Evolutionary conservation across 2,888 invertebrate species (phyloP), one percentile per base, ranked within the genome.

Genomic region (Cheilosia variabilis): DNA sequence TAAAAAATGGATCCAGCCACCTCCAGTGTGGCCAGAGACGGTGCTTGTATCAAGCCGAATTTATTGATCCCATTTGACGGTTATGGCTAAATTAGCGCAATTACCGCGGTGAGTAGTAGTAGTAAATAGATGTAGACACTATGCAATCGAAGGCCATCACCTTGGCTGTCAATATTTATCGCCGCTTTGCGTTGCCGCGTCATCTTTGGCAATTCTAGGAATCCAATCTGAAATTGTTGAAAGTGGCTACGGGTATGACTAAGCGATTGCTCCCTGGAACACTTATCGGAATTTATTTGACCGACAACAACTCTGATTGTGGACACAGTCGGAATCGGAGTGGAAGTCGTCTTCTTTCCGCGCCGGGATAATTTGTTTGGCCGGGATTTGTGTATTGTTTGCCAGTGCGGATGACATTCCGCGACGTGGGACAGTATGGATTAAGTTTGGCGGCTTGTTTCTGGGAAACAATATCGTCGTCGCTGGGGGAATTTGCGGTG

Each of bases 41-140:
- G 34, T 66, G 66, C 60, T 72, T 66, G 17, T 19, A 60, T 66
- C 73, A 68, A 63, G 50, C 53, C 50, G 60, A 81, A 81, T 86
- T 86, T 86, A 86, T 86, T 72, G 86, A 76, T 72, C 66, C 62
- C 50, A 86, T 86, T 86, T 72, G 86, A 86, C 76, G 86, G 76
- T 81, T 86, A 86, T 81, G 57, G 72, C 86, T 86, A 86, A 86
- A 86, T 86, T 86, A 86, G 76, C 86, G 76, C 86, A 86, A 86
- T 86, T 81, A 86, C 71, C 43, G 66, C 50, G 34, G 45, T 17
- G 52, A 15, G 15, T 15, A 15, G 53, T n/a, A 15, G n/a, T 4
- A 13, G 1, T 22, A 10, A 15, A 45, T 45, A 17, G 45, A 19
- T 47, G 34, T 37, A n/a, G 19, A 22, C 53, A 37, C 37, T 17